Percentiles rank a stretch among this genome's conserved stretches.
phyloP scores from a whole-genome alignment of 1,140 invertebrate species.

The Agrilus planipennis region DNA sequence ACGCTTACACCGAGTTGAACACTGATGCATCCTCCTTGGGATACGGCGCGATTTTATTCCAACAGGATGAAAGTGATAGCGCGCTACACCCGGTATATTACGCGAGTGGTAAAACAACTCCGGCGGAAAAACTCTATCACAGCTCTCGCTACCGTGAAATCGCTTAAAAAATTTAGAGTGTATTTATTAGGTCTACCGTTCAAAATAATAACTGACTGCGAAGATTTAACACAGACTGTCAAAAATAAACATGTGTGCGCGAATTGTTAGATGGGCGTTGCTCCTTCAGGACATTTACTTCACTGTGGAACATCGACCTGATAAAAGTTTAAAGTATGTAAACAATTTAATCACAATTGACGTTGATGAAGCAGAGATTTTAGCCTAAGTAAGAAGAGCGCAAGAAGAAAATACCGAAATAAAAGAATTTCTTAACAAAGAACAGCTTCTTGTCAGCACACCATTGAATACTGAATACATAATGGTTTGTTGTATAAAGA shows the following conservation, averaged over 20 bases:
- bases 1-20: slow-evolving; percentile 24
- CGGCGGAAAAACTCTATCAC: slow-evolving; percentile 32
- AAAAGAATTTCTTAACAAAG: too few relatives aligned
- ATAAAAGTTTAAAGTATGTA: slow-evolving; percentile 10
- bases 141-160: slow-evolving; percentile 35
- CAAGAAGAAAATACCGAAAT: too few relatives aligned
- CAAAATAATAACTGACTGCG: slow-evolving; percentile 34
- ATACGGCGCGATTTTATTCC: slow-evolving; percentile 25
- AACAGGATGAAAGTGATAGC: slow-evolving; percentile 15
- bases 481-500: too few relatives aligned
- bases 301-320: slow-evolving; percentile 23
- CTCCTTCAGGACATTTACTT: slow-evolving; percentile 27
- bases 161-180: slow-evolving; percentile 33
- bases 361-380: too few relatives aligned
- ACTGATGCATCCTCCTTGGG: slow-evolving; percentile 17
- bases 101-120: slow-evolving; percentile 26
- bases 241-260: slow-evolving; percentile 26
- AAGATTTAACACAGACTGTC: slow-evolving; percentile 13
- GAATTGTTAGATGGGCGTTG: slow-evolving; percentile 30
- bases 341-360: slow-evolving; percentile 28
- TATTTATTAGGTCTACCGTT: slow-evolving; percentile 35
- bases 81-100: slow-evolving; percentile 31
- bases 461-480: too few relatives aligned
- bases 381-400: too few relatives aligned
- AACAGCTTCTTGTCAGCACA: too few relatives aligned